Percentiles rank a stretch among this genome's conserved stretches.
phyloP scores from a whole-genome alignment of 2,797 vertebrate genomes.

The Denticeps clupeoides region DNA sequence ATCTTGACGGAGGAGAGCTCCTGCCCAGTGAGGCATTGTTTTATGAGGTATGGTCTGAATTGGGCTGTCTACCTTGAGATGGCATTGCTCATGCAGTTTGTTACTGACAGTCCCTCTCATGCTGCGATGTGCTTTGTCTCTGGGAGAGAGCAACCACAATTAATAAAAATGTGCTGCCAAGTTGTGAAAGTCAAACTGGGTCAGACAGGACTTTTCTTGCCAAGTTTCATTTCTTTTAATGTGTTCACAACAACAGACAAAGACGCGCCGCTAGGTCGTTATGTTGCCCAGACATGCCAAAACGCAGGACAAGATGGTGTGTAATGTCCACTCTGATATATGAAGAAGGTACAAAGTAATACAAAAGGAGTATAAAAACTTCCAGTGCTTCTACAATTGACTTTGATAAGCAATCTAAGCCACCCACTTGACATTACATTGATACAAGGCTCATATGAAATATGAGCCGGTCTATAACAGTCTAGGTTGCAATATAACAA shows the following conservation, averaged over 20 bases:
- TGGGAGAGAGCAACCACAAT: constrained; percentile 11
- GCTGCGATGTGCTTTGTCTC: not conserved
- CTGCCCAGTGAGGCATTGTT: constrained; percentile 11
- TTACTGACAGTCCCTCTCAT: constrained; percentile 1
- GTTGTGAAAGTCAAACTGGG: constrained; percentile 19
- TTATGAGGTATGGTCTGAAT: constrained; percentile 9
- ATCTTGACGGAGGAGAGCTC: constrained; percentile 31
- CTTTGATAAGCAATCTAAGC: no score
- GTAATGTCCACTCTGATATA: no score
- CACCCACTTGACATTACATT: no score
- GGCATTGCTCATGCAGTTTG: not conserved
- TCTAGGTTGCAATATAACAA: no score
- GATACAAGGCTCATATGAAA: no score
- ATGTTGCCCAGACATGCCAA: no score
- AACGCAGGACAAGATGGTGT: no score
- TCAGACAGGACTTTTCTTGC: not conserved
- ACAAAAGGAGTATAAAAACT: no score
- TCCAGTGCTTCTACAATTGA: no score
- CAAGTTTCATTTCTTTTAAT: not conserved
- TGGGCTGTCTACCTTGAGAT: constrained; percentile 14
- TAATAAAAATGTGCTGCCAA: constrained; percentile 21
- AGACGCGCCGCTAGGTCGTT: no score
- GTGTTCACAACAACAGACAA: not conserved
- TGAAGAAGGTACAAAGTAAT: no score
- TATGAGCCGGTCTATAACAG: no score